These are phyloP conservation scores for Lamellibrachia luymesi DNA, from an alignment of 1,140 invertebrate species.

Conservation along the genomic window DNA sequence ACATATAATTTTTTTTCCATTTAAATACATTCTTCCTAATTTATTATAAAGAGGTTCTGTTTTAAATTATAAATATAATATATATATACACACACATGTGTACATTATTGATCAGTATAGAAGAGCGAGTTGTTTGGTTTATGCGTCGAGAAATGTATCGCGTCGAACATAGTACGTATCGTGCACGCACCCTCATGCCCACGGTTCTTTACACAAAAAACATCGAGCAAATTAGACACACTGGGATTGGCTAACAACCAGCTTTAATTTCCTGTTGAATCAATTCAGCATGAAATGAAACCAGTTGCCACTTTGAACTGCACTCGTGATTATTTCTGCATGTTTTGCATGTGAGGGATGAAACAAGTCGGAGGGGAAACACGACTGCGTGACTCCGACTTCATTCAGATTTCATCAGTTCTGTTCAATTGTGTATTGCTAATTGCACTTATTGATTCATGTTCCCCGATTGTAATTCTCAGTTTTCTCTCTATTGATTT, in stretches of 20 bases:
- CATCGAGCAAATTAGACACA: neutral
- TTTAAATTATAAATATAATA: too few relatives aligned
- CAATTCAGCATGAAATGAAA: conserved; percentile 5
- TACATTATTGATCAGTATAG: too few relatives aligned
- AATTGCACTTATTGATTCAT: conserved; percentile 5
- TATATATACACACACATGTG: too few relatives aligned
- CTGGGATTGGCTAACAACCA: neutral
- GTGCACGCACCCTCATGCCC: neutral
- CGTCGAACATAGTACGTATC: neutral
- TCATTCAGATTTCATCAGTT: neutral
- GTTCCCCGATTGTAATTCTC: neutral
- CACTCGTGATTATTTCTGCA: neutral
- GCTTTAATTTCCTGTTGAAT: conserved; percentile 5
- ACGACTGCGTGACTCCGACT: neutral
- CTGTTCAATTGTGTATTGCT: neutral
- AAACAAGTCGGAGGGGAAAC: neutral
- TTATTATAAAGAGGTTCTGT: too few relatives aligned
- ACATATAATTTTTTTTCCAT: too few relatives aligned
- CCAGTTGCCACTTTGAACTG: neutral
- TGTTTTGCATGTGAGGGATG: neutral
- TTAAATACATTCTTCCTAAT: too few relatives aligned
- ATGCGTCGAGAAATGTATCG: neutral
- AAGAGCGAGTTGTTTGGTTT: too few relatives aligned
- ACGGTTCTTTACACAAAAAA: neutral
- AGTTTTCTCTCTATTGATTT: conserved; percentile 1